Evolutionary conservation across 2,113 vertebrate species (phyloP).

Genomic region (Apteryx owenii): DNA sequence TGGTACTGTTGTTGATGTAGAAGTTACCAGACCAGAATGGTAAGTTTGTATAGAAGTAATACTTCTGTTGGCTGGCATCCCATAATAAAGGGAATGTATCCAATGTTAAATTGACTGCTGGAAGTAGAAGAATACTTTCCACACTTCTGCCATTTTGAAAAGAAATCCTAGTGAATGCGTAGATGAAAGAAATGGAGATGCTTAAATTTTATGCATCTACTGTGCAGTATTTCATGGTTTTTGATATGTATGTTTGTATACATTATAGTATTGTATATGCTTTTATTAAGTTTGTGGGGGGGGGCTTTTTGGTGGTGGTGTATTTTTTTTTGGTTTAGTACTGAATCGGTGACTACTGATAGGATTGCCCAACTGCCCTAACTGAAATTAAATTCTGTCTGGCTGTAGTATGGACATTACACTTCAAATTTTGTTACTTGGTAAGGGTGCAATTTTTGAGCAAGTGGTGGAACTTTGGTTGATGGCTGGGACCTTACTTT

Average conservation of each 20-base stretch:
- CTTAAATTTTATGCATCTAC: background rate
- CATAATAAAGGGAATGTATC: rapidly evolving
- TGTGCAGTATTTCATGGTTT: background rate
- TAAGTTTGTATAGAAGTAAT: conserved; percentile 42
- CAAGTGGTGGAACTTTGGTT: background rate
- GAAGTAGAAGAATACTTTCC: too few relatives aligned
- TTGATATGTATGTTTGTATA: too few relatives aligned
- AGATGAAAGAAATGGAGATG: background rate
- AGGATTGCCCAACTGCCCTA: background rate
- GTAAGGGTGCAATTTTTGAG: background rate
- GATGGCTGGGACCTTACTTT: background rate
- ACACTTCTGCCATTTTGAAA: background rate
- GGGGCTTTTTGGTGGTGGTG: background rate
- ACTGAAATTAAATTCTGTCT: background rate
- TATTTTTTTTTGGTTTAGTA: background rate
- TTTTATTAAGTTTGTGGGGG: background rate
- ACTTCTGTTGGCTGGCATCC: background rate
- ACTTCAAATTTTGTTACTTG: too few relatives aligned
- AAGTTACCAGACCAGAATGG: conserved; percentile 96
- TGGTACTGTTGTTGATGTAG: conserved; percentile 89
- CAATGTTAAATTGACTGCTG: rapidly evolving
- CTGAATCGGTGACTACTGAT: rapidly evolving
- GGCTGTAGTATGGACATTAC: background rate
- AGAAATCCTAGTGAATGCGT: background rate
- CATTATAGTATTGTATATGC: background rate